Evolutionary conservation across 1,140 invertebrate genomes (phyloP).

Genomic region (Episyrphus balteatus): DNA sequence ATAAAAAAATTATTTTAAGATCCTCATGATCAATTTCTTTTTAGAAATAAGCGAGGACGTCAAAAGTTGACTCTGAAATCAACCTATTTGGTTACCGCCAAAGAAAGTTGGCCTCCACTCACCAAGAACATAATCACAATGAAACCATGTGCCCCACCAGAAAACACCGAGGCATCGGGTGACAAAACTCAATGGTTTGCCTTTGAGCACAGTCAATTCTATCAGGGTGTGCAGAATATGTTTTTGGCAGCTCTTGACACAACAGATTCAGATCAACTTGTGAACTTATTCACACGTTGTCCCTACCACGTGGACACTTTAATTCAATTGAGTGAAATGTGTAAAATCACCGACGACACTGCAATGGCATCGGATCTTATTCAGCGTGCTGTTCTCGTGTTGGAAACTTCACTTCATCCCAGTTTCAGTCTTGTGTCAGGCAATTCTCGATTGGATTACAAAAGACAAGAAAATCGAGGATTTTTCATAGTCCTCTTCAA

Average conservation of each 20-base stretch:
- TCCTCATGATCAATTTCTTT: conserved; percentile 14
- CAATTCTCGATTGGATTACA: conserved; percentile 68
- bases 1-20: conserved; percentile 4
- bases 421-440: conserved; percentile 66
- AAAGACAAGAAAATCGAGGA: conserved; percentile 71
- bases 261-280: conserved; percentile 68
- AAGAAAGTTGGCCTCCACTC: conserved; percentile 55
- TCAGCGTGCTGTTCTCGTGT: conserved; percentile 62
- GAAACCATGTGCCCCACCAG: conserved; percentile 44
- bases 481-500: conserved; percentile 79
- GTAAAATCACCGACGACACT: conserved; percentile 64
- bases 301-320: conserved; percentile 75
- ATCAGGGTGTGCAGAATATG: conserved; percentile 60
- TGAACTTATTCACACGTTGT: conserved; percentile 65
- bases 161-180: conserved; percentile 13
- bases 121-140: conserved; percentile 64
- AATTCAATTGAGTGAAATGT: conserved; percentile 76
- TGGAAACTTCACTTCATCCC: conserved; percentile 72
- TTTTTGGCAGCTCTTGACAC: conserved; percentile 71
- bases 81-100: conserved; percentile 53
- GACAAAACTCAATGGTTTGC: conserved; percentile 51
- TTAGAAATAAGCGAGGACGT: conserved; percentile 47
- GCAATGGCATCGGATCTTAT: conserved; percentile 68
- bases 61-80: conserved; percentile 44
- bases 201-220: conserved; percentile 68